phyloP scores from a whole-genome alignment of 2,888 invertebrate species.

The Spodoptera exigua region DNA sequence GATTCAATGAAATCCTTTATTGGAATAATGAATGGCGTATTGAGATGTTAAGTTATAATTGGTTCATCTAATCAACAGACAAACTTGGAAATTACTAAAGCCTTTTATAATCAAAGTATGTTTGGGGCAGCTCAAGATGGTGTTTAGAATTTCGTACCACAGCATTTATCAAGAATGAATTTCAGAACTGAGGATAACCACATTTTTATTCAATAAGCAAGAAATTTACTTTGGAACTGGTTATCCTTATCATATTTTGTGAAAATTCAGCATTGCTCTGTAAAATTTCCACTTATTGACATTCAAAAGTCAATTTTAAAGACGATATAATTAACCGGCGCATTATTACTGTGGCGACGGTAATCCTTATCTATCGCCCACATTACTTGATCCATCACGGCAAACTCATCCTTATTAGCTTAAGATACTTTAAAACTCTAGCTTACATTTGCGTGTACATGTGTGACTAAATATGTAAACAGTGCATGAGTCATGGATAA shows the following conservation, averaged over 20 bases:
- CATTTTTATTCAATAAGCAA: too few species aligned
- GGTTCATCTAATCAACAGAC: slow-evolving; percentile 37
- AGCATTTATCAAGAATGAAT: neutral
- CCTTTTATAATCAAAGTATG: slow-evolving; percentile 28
- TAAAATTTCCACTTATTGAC: slow-evolving; percentile 20
- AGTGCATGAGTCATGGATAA: slow-evolving; percentile 74
- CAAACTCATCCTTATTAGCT: slow-evolving; percentile 47
- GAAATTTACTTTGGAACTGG: too few species aligned
- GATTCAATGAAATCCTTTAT: slow-evolving; percentile 47
- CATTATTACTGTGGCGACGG: slow-evolving; percentile 53
- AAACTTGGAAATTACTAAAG: slow-evolving; percentile 32
- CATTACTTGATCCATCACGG: slow-evolving; percentile 57
- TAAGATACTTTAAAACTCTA: slow-evolving; percentile 57
- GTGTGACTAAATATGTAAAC: slow-evolving; percentile 54
- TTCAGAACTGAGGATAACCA: neutral
- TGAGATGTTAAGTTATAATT: slow-evolving; percentile 53
- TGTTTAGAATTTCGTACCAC: slow-evolving; percentile 13
- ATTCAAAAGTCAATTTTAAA: slow-evolving; percentile 26
- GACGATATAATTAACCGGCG: slow-evolving; percentile 44
- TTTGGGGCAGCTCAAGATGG: slow-evolving; percentile 8
- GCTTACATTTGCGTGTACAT: slow-evolving; percentile 58
- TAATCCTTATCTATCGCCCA: slow-evolving; percentile 80
- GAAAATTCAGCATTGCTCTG: slow-evolving; percentile 17
- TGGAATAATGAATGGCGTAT: slow-evolving; percentile 48
- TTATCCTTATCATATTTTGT: slow-evolving; percentile 6